These are phyloP conservation scores for Macrotis lagotis DNA, from an alignment of 2,113 vertebrate genomes.

Conservation along the genomic window DNA sequence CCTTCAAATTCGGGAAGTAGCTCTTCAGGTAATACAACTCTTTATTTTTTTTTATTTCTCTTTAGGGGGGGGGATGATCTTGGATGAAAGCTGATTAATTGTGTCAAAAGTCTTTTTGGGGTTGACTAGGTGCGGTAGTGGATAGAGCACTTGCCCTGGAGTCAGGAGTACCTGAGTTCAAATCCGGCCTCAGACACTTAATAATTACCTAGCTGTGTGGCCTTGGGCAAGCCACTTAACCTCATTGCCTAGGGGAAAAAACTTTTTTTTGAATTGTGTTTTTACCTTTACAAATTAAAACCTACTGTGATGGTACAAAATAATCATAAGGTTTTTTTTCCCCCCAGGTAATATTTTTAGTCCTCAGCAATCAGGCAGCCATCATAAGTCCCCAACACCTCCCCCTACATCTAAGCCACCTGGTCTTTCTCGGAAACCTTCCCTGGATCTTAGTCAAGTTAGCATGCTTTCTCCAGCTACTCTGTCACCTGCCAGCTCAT, in stretches of 20 bases:
- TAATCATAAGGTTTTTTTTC: conserved; percentile 60
- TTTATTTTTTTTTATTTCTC: conserved; percentile 15
- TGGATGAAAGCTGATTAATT: not conserved
- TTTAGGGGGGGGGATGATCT: not conserved
- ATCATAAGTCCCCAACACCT: conserved; percentile 97
- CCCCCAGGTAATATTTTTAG: conserved; percentile 86
- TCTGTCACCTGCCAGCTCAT: conserved; percentile 93
- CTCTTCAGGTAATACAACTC: conserved; percentile 91
- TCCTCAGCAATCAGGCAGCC: conserved; percentile 92
- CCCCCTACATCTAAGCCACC: conserved; percentile 91
- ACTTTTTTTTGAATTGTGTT: not conserved
- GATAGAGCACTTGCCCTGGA: no score
- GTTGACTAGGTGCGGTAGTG: no score
- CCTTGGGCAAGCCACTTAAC: no score
- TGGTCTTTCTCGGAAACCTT: conserved; percentile 95
- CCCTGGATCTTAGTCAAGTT: conserved; percentile 92
- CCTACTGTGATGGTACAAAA: not conserved
- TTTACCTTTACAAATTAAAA: conserved; percentile 23
- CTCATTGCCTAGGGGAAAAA: no score
- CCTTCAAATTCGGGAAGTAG: conserved; percentile 91
- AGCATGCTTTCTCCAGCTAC: conserved; percentile 94
- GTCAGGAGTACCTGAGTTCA: no score
- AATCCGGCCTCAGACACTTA: no score
- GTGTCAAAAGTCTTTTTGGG: not conserved
- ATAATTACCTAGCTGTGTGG: no score